phyloP scores from a whole-genome alignment of 2,888 invertebrate species.

The Apodemia mormo region DNA sequence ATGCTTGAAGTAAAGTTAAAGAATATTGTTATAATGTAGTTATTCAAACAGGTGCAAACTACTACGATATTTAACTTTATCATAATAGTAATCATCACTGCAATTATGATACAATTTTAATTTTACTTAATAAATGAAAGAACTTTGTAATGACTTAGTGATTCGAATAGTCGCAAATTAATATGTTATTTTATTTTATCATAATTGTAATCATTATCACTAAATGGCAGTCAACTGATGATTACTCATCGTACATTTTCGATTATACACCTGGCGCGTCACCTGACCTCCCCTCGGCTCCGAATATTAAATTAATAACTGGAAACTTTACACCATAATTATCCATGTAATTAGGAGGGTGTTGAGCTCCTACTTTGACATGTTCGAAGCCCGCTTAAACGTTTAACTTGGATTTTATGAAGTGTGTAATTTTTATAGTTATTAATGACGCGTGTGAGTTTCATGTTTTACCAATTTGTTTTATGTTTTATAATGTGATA shows the following conservation, averaged over 20 bases:
- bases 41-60: not conserved
- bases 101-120: too few relatives aligned
- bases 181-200: not conserved
- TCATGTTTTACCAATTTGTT: conserved; percentile 25
- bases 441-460: conserved; percentile 20
- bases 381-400: conserved; percentile 73
- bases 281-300: conserved; percentile 56
- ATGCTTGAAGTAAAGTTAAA: too few relatives aligned
- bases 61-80: not conserved
- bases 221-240: not conserved
- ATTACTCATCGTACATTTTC: conserved; percentile 4
- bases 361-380: conserved; percentile 72
- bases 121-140: too few relatives aligned
- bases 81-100: not conserved
- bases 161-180: not conserved
- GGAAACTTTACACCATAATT: conserved; percentile 74
- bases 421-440: conserved; percentile 62
- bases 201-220: not conserved
- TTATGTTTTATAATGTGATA: conserved; percentile 4
- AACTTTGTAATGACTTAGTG: not conserved
- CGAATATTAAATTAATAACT: conserved; percentile 81
- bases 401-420: conserved; percentile 75
- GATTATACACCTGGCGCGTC: conserved; percentile 54
- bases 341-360: conserved; percentile 77
- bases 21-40: not conserved